These are phyloP conservation scores for Odontamblyopus rebecca DNA, from an alignment of 2,797 vertebrate genomes.

Conservation along the genomic window DNA sequence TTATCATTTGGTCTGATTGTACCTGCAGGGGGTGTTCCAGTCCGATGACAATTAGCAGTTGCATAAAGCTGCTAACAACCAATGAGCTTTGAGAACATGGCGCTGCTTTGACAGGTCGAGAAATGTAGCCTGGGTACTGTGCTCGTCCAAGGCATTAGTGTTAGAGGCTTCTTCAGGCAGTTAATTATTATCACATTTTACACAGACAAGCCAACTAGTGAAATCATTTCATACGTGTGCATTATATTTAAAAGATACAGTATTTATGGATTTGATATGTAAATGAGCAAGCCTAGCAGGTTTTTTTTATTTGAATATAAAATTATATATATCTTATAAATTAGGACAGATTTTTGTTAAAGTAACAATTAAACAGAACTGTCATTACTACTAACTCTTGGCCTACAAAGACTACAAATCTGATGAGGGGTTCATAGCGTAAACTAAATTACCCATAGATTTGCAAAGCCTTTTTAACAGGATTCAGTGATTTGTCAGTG, in stretches of 20 bases:
- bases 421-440: too few species aligned
- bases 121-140: not conserved
- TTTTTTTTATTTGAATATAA: not conserved
- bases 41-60: not conserved
- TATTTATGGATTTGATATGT: constrained; percentile 3
- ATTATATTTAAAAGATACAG: not conserved
- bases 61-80: constrained; percentile 13
- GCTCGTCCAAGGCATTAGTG: not conserved
- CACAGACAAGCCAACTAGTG: constrained; percentile 1
- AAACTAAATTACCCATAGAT: not conserved
- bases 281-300: not conserved
- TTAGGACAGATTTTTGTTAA: too few species aligned
- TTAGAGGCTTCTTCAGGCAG: not conserved
- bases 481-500: not conserved
- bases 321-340: not conserved
- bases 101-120: constrained; percentile 3
- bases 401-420: too few species aligned
- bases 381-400: too few species aligned
- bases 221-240: not conserved
- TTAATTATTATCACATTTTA: constrained; percentile 3
- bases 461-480: not conserved
- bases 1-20: constrained; percentile 35
- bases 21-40: constrained; percentile 24
- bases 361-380: too few species aligned
- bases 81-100: constrained; percentile 12